Base-by-base conservation (phyloP, 1,140 invertebrate species). In the Prorops nasuta region DNA sequence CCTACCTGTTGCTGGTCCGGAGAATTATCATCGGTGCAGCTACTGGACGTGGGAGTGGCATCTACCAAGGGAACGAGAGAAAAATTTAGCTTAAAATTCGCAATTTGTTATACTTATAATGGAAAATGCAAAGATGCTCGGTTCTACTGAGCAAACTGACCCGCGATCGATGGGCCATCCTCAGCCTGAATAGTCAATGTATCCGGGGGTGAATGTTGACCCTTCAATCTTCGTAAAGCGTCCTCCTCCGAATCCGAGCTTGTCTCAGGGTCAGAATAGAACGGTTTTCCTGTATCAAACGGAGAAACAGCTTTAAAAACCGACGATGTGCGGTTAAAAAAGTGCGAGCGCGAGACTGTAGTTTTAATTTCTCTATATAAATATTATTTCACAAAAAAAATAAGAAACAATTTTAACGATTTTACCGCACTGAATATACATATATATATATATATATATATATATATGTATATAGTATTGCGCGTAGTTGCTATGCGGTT, bases 181-280 rank as follows among this genome's bases (percentile, higher is more conserved):
- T 76, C 74, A 2, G 76, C 66, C 56, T 77, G 73, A 44, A 75
- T 77, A 3, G 72, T 76, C 35, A 77, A 56, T 7, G 68, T 76
- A 49, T 77, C 72, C 17, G 68, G 62, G n/a, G 68, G 65, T 12
- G 63, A 67, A 38, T 72, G 77, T 34, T 65, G 68, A n/a, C 77
- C 81, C 40, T 81, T 78, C 56, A 86, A 69, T 49, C 84, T 70
- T 42, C 85, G 79, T 54, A 86, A 70, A n/a, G 84, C 83, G 69
- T 90, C 88, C 59, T 89, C 87, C 64, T 90, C 88, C 20, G 86
- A 87, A 72, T 89, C 86, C 18, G 85, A 88, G 41, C 85, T 88
- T 8, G 83, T 84, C 56, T 87, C 84, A 12, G 75, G 59, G 79
- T 78, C 72, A 44, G 73, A 66, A 37, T 73, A 71, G 36, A 71